Evolutionary conservation across 2,888 invertebrate species (phyloP).

Genomic region (Melinaea marsaeus): DNA sequence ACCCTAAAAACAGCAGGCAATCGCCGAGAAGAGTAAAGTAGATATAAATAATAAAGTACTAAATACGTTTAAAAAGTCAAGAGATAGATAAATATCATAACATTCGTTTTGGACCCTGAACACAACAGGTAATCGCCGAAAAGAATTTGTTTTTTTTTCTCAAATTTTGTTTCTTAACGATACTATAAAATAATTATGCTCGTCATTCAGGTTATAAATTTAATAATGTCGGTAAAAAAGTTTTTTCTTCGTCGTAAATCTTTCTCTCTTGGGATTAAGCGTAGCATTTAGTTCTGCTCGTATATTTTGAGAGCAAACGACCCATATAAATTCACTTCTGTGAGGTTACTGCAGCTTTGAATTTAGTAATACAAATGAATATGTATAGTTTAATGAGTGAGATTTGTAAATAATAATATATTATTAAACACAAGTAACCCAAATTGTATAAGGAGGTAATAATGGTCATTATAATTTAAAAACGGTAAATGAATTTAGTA

Average conservation of each 20-base stretch:
- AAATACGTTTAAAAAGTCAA: too few species aligned
- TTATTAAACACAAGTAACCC: neutral
- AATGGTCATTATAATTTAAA: too few species aligned
- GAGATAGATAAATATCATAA: too few species aligned
- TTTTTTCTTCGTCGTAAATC: conserved; percentile 34
- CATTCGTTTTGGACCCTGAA: too few species aligned
- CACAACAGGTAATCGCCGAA: too few species aligned
- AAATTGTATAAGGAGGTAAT: too few species aligned
- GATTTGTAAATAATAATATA: conserved; percentile 2
- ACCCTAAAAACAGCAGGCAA: too few species aligned
- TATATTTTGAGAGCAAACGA: conserved; percentile 43
- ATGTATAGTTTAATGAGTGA: conserved; percentile 2
- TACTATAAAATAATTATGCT: neutral
- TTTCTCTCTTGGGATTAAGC: conserved; percentile 36
- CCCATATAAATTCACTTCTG: conserved; percentile 42
- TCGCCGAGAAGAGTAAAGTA: too few species aligned
- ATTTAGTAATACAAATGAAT: conserved; percentile 16
- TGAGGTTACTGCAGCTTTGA: conserved; percentile 32
- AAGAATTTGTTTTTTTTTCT: too few species aligned
- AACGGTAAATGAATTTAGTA: too few species aligned
- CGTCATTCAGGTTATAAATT: conserved; percentile 3
- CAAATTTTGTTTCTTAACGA: neutral
- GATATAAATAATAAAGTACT: too few species aligned
- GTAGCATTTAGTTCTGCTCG: conserved; percentile 40
- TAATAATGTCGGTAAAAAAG: conserved; percentile 10